Percentiles rank a stretch among this genome's conserved stretches.
These are phyloP conservation scores for Sebastes melanostomus DNA, from an alignment of 2,797 vertebrate genomes.

Conservation along the genomic window DNA sequence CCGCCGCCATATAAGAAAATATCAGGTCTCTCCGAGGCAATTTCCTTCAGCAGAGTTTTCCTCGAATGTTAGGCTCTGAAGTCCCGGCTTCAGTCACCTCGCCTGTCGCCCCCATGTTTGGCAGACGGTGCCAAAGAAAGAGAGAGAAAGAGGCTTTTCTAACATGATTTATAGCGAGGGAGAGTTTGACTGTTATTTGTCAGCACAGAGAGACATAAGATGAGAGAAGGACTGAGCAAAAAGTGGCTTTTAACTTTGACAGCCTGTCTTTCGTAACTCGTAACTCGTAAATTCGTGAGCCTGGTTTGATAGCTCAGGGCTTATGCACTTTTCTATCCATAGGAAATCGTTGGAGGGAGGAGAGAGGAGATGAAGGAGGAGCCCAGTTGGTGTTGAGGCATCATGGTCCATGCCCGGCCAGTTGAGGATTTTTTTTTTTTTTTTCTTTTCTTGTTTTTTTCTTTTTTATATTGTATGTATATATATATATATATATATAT, in stretches of 20 bases:
- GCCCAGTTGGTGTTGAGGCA: too few relatives aligned
- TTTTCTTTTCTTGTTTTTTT: too few relatives aligned
- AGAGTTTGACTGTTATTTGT: constrained; percentile 5
- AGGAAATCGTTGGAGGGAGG: too few relatives aligned
- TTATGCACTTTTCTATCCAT: too few relatives aligned
- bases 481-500: too few relatives aligned
- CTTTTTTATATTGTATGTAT: too few relatives aligned
- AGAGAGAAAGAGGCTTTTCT: background rate
- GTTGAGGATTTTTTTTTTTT: too few relatives aligned
- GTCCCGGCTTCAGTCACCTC: background rate
- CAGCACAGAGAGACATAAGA: background rate
- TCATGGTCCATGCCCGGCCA: too few relatives aligned
- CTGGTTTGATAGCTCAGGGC: too few relatives aligned
- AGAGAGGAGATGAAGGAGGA: too few relatives aligned
- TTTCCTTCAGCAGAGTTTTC: constrained; percentile 59
- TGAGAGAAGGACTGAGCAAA: background rate
- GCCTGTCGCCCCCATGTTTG: background rate
- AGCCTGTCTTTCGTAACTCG: constrained; percentile 3
- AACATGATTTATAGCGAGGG: background rate
- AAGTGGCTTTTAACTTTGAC: background rate
- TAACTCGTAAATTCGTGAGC: too few relatives aligned
- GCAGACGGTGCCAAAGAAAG: background rate
- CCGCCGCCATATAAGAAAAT: constrained; percentile 67
- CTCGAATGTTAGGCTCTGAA: background rate
- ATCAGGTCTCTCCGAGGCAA: constrained; percentile 55